Percentiles rank a stretch among this genome's conserved stretches.
Evolutionary conservation across 2,797 vertebrate species (phyloP).

Genomic region (Limnodromus scolopaceus): DNA sequence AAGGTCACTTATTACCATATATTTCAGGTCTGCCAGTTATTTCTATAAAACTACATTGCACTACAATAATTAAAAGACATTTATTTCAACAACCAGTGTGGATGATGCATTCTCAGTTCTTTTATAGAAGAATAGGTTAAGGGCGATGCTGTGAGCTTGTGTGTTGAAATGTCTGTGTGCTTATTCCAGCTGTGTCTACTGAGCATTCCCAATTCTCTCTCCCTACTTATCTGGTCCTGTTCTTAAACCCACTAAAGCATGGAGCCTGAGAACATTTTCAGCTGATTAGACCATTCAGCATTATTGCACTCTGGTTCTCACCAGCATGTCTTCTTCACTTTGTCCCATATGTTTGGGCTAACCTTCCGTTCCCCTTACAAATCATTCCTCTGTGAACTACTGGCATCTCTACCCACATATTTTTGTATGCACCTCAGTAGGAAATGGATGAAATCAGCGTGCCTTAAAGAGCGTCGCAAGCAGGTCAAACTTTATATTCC

Average conservation of each 20-base stretch:
- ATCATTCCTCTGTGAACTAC: background rate
- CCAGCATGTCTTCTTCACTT: constrained; percentile 10
- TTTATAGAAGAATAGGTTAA: background rate
- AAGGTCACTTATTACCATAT: background rate
- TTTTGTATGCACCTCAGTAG: background rate
- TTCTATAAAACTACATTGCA: background rate
- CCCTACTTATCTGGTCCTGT: background rate
- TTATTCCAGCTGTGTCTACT: background rate
- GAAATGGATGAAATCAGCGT: background rate
- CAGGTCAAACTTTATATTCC: background rate
- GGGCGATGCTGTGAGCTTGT: background rate
- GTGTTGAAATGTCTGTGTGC: background rate
- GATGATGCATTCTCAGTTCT: background rate
- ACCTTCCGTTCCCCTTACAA: constrained; percentile 30
- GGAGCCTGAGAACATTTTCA: background rate
- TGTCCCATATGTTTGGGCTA: background rate
- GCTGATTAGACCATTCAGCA: background rate
- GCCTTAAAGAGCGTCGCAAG: background rate
- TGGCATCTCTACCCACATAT: background rate
- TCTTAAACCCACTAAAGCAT: background rate
- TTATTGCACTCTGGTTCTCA: background rate
- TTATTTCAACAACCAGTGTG: background rate
- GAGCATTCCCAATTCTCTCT: background rate
- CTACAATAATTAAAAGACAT: background rate
- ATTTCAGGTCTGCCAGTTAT: background rate